Percentiles rank a stretch among this genome's conserved stretches.
phyloP scores from a whole-genome alignment of 2,888 invertebrate genomes.

The Schizaphis graminum region DNA sequence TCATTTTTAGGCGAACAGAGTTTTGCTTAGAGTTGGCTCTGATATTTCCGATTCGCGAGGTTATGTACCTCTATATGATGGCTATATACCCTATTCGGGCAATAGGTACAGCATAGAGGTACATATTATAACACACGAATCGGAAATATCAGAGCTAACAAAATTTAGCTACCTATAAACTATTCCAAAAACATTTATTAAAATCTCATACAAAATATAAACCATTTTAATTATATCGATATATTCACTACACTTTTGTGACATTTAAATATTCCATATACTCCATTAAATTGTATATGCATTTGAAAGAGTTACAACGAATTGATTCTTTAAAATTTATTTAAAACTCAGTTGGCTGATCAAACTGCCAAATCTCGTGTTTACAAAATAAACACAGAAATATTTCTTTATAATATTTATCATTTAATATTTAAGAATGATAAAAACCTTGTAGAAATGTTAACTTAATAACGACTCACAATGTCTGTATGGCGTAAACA shows the following conservation, averaged over 20 bases:
- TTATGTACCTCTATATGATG: too few relatives aligned
- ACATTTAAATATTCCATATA: background rate
- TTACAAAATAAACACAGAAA: background rate
- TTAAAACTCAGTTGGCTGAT: background rate
- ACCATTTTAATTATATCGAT: background rate
- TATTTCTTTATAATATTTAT: background rate
- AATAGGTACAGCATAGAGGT: too few relatives aligned
- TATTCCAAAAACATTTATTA: background rate
- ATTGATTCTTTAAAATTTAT: slow-evolving; percentile 28
- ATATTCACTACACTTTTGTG: background rate
- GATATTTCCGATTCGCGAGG: too few relatives aligned
- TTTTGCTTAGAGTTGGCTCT: too few relatives aligned
- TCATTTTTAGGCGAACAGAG: too few relatives aligned
- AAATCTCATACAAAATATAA: background rate
- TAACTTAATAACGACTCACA: background rate
- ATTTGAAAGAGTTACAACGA: background rate
- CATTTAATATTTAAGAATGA: background rate
- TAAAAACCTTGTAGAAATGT: background rate
- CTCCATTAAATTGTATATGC: background rate
- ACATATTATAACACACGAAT: too few relatives aligned
- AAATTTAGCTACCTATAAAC: background rate
- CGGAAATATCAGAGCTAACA: background rate
- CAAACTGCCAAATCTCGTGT: background rate
- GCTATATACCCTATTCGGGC: too few relatives aligned
- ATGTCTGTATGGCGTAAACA: background rate